Conservation (phyloP, 2,888 invertebrate genomes). For the Aleiodes alternator region DNA sequence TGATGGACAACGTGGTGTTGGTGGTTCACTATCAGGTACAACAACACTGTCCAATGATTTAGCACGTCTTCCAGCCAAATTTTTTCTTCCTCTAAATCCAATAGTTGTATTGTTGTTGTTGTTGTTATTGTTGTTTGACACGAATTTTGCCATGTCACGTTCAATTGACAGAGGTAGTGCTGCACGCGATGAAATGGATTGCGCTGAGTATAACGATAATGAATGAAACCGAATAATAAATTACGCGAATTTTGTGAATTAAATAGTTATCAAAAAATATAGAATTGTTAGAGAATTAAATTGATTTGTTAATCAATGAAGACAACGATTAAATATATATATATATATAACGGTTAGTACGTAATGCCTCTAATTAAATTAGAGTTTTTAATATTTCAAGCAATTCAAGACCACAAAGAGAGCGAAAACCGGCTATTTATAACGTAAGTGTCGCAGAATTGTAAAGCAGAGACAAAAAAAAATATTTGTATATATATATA, state of each 20-base stretch:
- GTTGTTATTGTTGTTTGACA: constrained; percentile 54
- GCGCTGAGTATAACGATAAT: constrained; percentile 56
- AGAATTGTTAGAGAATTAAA: background rate
- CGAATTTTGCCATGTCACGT: constrained; percentile 72
- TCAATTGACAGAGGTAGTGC: constrained; percentile 74
- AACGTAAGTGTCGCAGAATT: constrained; percentile 28
- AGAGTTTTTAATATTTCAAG: background rate
- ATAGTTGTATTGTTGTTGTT: constrained; percentile 41
- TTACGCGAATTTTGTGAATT: constrained; percentile 1
- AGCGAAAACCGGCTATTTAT: constrained; percentile 16
- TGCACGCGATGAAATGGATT: constrained; percentile 64
- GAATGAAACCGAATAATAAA: constrained; percentile 22
- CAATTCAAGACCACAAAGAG: constrained; percentile 16
- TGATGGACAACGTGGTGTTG: constrained; percentile 86
- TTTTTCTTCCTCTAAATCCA: constrained; percentile 57
- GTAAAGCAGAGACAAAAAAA: constrained; percentile 25
- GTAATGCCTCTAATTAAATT: constrained; percentile 1
- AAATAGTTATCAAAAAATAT: no score
- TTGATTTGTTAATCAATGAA: constrained; percentile 40
- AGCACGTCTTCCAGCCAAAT: constrained; percentile 68
- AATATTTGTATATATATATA: background rate
- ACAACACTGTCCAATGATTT: constrained; percentile 73
- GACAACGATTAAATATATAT: constrained; percentile 21
- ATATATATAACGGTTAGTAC: constrained; percentile 31
- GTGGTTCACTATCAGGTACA: constrained; percentile 76